Evolutionary conservation across 2,888 invertebrate species (phyloP).

Genomic region (Caenorhabditis wallacei): DNA sequence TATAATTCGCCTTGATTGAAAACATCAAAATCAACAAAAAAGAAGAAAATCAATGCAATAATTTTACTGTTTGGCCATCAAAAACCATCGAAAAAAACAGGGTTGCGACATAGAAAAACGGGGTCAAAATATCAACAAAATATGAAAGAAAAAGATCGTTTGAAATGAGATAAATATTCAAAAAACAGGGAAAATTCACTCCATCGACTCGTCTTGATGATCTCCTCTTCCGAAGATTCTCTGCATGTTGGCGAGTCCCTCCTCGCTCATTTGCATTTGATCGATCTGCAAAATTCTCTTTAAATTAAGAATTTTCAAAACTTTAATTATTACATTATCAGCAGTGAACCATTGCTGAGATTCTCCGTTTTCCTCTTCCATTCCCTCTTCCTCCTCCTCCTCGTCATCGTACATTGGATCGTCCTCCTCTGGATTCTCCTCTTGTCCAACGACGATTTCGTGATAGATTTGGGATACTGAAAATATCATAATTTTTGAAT

Average conservation of each 20-base stretch:
- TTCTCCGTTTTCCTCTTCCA: conserved; percentile 24
- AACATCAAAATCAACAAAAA: not conserved
- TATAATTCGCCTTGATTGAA: not conserved
- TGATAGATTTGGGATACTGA: conserved; percentile 88
- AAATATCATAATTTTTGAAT: conserved; percentile 50
- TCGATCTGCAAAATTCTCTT: conserved; percentile 56
- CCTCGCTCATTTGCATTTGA: conserved; percentile 73
- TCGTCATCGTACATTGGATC: conserved; percentile 84
- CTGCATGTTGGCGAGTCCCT: conserved; percentile 77
- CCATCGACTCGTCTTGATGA: conserved; percentile 51
- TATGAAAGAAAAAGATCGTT: conserved; percentile 28
- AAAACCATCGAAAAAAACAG: not conserved
- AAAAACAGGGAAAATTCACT: not conserved
- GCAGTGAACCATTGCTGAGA: conserved; percentile 70
- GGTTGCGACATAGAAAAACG: not conserved
- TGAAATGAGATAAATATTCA: not conserved
- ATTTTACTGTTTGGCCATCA: not conserved
- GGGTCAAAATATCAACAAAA: not conserved
- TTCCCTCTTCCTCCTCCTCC: conserved; percentile 31
- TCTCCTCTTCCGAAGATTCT: conserved; percentile 72
- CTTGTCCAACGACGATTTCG: conserved; percentile 89
- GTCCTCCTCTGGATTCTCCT: conserved; percentile 89
- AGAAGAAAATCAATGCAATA: not conserved
- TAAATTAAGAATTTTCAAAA: not conserved
- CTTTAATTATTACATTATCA: conserved; percentile 61